Percentiles rank a stretch among this genome's conserved stretches.
These are phyloP conservation scores for Galeopsomyia nigrocyanea DNA, from an alignment of 2,888 invertebrate species.

Conservation along the genomic window DNA sequence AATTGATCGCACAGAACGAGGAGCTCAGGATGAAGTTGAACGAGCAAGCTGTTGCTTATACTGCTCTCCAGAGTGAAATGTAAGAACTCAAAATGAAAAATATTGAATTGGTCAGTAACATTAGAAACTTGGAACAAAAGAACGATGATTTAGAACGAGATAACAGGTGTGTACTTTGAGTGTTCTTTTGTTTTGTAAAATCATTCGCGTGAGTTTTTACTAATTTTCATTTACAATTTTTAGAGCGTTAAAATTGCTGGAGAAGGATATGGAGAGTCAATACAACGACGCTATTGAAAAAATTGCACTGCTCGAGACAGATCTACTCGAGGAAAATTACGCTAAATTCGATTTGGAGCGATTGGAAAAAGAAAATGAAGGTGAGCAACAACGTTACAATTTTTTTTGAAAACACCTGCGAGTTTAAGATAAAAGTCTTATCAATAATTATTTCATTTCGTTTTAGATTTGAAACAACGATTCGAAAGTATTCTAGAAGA, in stretches of 20 bases:
- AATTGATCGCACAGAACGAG: neutral
- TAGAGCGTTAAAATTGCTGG: conserved; percentile 17
- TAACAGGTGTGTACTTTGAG: conserved; percentile 12
- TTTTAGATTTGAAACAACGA: no score
- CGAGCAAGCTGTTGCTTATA: neutral
- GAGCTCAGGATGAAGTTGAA: conserved; percentile 4
- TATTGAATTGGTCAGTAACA: neutral
- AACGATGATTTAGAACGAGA: conserved; percentile 34
- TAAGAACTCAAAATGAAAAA: neutral
- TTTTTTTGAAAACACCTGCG: no score
- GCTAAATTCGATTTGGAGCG: conserved; percentile 10
- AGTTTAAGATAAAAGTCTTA: no score
- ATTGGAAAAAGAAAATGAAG: conserved; percentile 36
- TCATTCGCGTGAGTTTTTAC: neutral
- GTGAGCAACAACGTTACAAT: neutral
- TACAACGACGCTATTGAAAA: conserved; percentile 28
- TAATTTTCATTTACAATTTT: neutral
- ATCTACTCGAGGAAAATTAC: conserved; percentile 17
- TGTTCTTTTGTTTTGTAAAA: neutral
- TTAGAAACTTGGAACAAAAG: conserved; percentile 26
- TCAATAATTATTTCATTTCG: no score
- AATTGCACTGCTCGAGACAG: conserved; percentile 40
- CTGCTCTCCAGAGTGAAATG: neutral
- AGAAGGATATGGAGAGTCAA: conserved; percentile 23
- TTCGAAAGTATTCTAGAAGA: no score